A percentile compares a stretch with the other conserved stretches of the same genome.
phyloP scores from a whole-genome alignment of 2,797 vertebrate species.

The Arnoldichthys spilopterus region DNA sequence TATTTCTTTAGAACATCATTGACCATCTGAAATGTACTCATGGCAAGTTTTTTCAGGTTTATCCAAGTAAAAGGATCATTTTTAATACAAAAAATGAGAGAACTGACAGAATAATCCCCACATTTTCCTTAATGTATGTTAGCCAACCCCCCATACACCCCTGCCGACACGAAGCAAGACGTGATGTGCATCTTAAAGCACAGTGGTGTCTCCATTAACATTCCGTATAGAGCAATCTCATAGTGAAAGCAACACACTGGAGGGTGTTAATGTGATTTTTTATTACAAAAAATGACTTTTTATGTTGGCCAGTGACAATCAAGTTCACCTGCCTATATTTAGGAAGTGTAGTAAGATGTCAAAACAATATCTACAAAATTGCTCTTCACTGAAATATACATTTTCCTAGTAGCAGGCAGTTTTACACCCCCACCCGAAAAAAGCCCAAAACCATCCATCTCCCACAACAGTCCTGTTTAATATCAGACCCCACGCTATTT shows the following conservation, averaged over 20 bases:
- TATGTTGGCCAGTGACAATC: too few species aligned
- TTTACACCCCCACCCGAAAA: constrained; percentile 2
- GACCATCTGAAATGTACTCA: too few species aligned
- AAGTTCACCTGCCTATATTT: background rate
- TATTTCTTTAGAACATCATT: too few species aligned
- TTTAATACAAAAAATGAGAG: too few species aligned
- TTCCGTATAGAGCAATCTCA: background rate
- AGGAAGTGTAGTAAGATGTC: background rate
- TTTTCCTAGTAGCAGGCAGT: background rate
- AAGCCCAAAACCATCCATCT: constrained; percentile 16
- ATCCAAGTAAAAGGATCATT: too few species aligned
- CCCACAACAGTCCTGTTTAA: background rate
- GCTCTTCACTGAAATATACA: background rate
- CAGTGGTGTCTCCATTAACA: background rate
- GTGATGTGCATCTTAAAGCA: constrained; percentile 1
- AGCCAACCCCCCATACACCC: background rate
- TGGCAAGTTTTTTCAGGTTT: too few species aligned
- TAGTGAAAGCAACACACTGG: background rate
- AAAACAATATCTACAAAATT: background rate
- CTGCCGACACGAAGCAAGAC: background rate
- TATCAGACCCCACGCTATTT: background rate
- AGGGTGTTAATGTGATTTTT: too few species aligned
- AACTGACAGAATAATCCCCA: background rate
- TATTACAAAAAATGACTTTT: too few species aligned
- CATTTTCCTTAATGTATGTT: background rate